Percentiles rank a stretch among this genome's conserved stretches.
Evolutionary conservation across 1,140 invertebrate genomes (phyloP).

Genomic region (Pachypsylla venusta): DNA sequence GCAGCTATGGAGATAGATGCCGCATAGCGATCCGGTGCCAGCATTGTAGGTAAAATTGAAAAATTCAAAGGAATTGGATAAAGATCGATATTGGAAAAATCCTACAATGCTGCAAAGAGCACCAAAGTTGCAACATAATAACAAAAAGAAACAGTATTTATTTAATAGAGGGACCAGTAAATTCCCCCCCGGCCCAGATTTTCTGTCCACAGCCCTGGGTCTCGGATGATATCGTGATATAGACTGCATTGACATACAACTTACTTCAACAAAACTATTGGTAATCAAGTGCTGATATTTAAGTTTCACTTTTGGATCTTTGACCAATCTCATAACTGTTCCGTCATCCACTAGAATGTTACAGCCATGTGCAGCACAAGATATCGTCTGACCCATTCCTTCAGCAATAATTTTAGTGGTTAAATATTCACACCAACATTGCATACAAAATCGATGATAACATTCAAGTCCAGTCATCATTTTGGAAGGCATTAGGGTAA

Average conservation of each 20-base stretch:
- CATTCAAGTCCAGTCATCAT: slow-evolving; percentile 93
- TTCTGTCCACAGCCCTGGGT: too few relatives aligned
- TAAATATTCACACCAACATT: slow-evolving; percentile 93
- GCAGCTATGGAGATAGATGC: too few relatives aligned
- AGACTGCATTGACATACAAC: slow-evolving; percentile 18
- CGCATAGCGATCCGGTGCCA: too few relatives aligned
- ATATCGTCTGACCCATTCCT: slow-evolving; percentile 88
- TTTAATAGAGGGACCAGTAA: too few relatives aligned
- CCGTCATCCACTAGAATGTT: slow-evolving; percentile 94
- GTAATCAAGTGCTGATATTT: slow-evolving; percentile 97
- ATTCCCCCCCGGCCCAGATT: too few relatives aligned
- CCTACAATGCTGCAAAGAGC: too few relatives aligned
- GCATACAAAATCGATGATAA: slow-evolving; percentile 87
- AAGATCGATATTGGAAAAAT: too few relatives aligned
- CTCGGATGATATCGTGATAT: too few relatives aligned
- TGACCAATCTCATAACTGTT: slow-evolving; percentile 84
- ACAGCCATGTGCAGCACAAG: slow-evolving; percentile 82
- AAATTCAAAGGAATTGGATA: too few relatives aligned
- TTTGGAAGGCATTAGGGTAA: slow-evolving; percentile 54
- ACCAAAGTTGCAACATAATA: too few relatives aligned
- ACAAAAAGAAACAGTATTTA: too few relatives aligned
- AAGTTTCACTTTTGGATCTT: slow-evolving; percentile 80
- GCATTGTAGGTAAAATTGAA: too few relatives aligned
- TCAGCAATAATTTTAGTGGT: slow-evolving; percentile 98
- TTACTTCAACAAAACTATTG: slow-evolving; percentile 94